Conservation (phyloP, 1,140 invertebrate genomes). For the Matsumurasca onukii region DNA sequence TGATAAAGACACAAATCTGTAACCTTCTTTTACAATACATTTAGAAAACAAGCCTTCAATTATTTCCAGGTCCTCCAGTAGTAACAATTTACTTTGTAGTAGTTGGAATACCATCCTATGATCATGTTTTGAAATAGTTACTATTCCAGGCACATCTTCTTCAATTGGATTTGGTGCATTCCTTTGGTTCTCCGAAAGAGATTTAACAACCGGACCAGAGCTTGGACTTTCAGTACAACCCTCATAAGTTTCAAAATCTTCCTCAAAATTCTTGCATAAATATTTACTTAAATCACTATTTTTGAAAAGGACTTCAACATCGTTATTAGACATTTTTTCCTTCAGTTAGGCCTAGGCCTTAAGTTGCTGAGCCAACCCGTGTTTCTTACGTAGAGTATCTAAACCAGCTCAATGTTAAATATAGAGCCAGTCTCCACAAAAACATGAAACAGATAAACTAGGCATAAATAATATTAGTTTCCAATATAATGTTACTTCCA, state of each 20-base stretch:
- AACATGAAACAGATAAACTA: too few species aligned
- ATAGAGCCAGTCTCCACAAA: too few species aligned
- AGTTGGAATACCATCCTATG: not conserved
- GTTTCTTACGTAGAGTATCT: too few species aligned
- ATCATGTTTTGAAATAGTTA: not conserved
- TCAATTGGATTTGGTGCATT: not conserved
- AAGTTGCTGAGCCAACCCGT: too few species aligned
- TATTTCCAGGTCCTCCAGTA: not conserved
- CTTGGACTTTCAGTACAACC: not conserved
- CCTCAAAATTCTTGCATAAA: not conserved
- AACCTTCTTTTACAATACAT: not conserved
- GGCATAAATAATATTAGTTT: too few species aligned
- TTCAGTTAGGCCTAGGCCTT: too few species aligned
- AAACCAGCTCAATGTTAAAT: too few species aligned
- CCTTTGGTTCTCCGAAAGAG: not conserved
- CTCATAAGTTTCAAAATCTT: not conserved
- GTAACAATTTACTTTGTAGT: not conserved
- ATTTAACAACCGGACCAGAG: not conserved
- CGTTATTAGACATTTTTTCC: not conserved
- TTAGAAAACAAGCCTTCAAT: not conserved
- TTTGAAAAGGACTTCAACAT: not conserved
- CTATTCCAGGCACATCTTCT: not conserved
- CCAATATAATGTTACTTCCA: too few species aligned
- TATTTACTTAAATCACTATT: constrained; percentile 6
- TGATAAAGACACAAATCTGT: not conserved